Evolutionary conservation across 2,888 invertebrate species (phyloP).

Genomic region (Drosophila anceps): DNA sequence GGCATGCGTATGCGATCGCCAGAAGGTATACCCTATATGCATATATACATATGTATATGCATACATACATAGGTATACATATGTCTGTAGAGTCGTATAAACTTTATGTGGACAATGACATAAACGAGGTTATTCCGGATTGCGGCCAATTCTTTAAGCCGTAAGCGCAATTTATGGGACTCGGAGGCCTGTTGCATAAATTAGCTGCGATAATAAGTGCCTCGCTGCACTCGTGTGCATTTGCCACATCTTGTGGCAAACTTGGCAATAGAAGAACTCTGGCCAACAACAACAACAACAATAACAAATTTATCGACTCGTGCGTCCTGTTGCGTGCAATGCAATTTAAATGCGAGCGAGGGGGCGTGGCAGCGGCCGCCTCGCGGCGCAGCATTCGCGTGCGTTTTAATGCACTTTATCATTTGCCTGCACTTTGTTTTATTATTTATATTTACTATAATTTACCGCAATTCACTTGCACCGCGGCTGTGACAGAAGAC

Average conservation of each 20-base stretch:
- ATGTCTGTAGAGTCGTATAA: background rate
- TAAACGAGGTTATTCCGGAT: constrained; percentile 37
- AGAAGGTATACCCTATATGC: constrained; percentile 3
- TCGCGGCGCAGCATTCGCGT: constrained; percentile 51
- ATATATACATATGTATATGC: background rate
- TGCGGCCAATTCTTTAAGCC: constrained; percentile 34
- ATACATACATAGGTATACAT: no score
- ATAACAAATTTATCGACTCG: constrained; percentile 74
- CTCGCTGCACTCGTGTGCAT: constrained; percentile 28
- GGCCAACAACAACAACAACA: constrained; percentile 16
- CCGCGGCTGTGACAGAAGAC: background rate
- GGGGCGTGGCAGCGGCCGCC: constrained; percentile 57
- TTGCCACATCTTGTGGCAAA: constrained; percentile 20
- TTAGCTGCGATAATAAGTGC: constrained; percentile 70
- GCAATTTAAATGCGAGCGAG: constrained; percentile 69
- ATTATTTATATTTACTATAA: constrained; percentile 80
- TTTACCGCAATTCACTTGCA: constrained; percentile 48
- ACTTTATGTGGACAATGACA: constrained; percentile 15
- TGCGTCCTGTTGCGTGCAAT: constrained; percentile 79
- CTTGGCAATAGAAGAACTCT: constrained; percentile 33
- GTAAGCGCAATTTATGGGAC: constrained; percentile 39
- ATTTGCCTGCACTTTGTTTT: constrained; percentile 74
- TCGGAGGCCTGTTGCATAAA: constrained; percentile 68
- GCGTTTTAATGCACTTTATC: constrained; percentile 78
- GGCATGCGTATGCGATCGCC: constrained; percentile 4